Base-by-base conservation (phyloP, 1,140 invertebrate genomes). In the Idris sp. region DNA sequence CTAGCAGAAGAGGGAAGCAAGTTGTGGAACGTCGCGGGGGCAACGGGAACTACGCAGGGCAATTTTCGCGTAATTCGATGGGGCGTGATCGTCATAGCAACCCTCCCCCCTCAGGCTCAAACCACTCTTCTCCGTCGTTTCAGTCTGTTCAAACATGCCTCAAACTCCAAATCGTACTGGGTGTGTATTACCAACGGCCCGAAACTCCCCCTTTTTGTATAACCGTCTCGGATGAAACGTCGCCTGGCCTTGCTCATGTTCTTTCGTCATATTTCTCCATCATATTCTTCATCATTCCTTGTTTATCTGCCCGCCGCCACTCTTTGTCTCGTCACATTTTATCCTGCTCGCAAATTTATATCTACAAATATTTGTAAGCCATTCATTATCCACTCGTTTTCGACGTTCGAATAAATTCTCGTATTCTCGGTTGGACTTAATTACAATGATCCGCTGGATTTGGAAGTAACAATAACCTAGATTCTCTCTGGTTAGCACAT, bases 21-120 rank as follows among this genome's bases (percentile, higher is more conserved):
- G 30, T 59, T 35, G 76, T 59, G 72, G 58, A 64, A 80, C 74
- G 72, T n/a, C 44, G 53, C 61, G 59, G 61, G 74, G 78, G 67
- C 35, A 62, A 62, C 30, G 76, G 75, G 76, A 80, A 69, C 46
- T 78, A 82, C 79, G 81, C 74, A 82, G 83, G 84, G 83, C 84
- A 85, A 86, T 86, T 87, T 85, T 85, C 83, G 82, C 80, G 81
- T 85, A 85, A 87, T 87, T 86, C 85, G 84, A 84, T 82, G 83
- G 84, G 82, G 83, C 83, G 84, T 85, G 82, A 86, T 87, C 85
- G 85, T 86, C 85, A 87, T 87, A 87, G 84, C 86, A 86, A 86
- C 86, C 82, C 82, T 77, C 79, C 75, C 59, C 72, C 54, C 43
- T 7, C 5, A 2, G 7, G 76, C 35, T 71, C 56, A 51, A 64